Conservation (phyloP, 2,797 vertebrate species). For the Dendrocincla tyrannina region DNA sequence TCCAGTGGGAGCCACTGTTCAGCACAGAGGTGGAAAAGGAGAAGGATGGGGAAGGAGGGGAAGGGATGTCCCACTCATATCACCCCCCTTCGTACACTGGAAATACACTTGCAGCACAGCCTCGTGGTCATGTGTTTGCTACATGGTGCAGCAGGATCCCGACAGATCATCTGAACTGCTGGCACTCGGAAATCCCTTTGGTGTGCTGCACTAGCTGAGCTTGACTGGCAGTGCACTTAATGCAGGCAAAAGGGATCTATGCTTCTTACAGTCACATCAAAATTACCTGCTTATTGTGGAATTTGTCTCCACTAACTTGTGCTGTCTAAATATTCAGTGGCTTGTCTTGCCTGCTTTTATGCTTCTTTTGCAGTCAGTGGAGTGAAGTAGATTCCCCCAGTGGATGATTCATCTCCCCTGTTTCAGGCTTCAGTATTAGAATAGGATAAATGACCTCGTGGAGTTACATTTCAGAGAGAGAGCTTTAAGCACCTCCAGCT, state of each 20-base stretch:
- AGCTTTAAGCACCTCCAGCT: background rate
- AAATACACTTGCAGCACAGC: background rate
- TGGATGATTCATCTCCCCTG: slow-evolving; percentile 32
- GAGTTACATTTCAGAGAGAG: background rate
- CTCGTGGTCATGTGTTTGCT: background rate
- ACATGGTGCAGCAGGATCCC: background rate
- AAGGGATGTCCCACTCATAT: background rate
- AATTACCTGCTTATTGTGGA: slow-evolving; percentile 48
- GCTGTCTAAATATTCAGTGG: slow-evolving; percentile 51
- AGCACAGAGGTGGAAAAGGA: background rate
- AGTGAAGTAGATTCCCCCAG: slow-evolving; percentile 1
- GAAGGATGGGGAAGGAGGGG: background rate
- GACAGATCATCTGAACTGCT: background rate
- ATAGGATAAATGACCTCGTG: background rate
- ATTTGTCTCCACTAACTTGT: slow-evolving; percentile 44
- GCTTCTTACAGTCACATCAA: slow-evolving; percentile 11
- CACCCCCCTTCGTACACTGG: background rate
- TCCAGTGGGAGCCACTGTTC: background rate
- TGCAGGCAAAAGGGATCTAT: background rate
- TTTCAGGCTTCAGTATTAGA: slow-evolving; percentile 6
- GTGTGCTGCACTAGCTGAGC: background rate
- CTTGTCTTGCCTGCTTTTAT: slow-evolving; percentile 11
- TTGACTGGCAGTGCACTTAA: slow-evolving; percentile 28
- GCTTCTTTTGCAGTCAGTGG: background rate
- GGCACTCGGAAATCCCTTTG: background rate